Base-by-base conservation (phyloP, 2,113 vertebrate species). In the Corapipo altera region DNA sequence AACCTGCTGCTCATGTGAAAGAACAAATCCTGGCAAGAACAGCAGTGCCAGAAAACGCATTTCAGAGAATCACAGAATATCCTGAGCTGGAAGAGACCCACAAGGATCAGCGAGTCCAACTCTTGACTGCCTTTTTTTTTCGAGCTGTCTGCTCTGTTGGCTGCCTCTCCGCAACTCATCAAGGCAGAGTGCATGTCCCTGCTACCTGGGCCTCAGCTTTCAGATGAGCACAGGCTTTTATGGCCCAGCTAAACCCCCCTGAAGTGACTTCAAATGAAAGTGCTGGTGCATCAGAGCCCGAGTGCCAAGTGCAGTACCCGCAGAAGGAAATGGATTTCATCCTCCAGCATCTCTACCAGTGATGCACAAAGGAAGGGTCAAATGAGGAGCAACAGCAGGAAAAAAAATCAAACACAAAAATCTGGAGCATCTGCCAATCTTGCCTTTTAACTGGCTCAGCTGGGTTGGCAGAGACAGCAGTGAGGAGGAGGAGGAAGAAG, bases 361-460 rank as follows among this genome's bases (percentile, higher is more conserved):
- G 30, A 72, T 46, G 57, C 54, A 65, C 70, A 55, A 84, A 55
- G 80, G 76, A 87, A 87, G 86, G 92, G 95, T 96, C 85, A 89
- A 71, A 80, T 0, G 44, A 85, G 65, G 44, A 92, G 92, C 85
- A 81, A 46, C 44, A 26, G 85, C 61, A 74, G 44, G 41, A 11
- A 8, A 37, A 33, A 67, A 93, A 89, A 88, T 91, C 78, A 91
- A 94, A 88, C 2, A 52, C 77, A 61, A 81, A 46, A 88, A 49
- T 71, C 41, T 24, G 37, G 23, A 41, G 5, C 57, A 37, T 35
- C 66, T 69, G 61, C 66, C 82, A 77, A 2, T 21, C 28, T 32
- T 76, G 90, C 37, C 58, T 93, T 78, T 73, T 43, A 89, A 71
- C 20, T 39, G 71, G 78, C 51, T 94, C 8, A 1, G 78, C 44